Base-by-base conservation (phyloP, 2,797 vertebrate species). In the Trichosurus vulpecula region DNA sequence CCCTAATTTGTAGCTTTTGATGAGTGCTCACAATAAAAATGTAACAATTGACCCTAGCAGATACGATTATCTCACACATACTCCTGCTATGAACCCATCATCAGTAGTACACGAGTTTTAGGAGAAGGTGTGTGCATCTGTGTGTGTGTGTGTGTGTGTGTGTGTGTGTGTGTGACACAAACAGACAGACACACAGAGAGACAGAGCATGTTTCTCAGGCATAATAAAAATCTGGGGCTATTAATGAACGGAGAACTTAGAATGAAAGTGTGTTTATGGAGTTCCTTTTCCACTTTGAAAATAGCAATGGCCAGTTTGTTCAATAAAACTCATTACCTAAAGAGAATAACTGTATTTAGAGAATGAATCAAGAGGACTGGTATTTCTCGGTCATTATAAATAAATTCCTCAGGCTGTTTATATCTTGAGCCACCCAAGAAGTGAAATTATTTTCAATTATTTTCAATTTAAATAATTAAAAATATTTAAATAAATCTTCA, bases 391-490 rank as follows among this genome's bases (percentile, higher is more conserved):
- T 0, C 2, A 93, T 95, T 96, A 89, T 2, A 90, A 47, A 92
- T 91, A 96, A 94, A 94, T 89, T 53, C 90, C 90, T 58, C 93
- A 51, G 53, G 57, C 66, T 66, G 96, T 94, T 56, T 56, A 47
- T 94, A 58, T 66, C 94, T 96, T 94, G 53, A 96, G 53, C 51
- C 87, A 95, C 93, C 66, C 91, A 97, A 94, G 94, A 55, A 96
- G 41, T 91, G 92, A 16, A 94, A 58, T 92, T 89, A 91, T 96
- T 95, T 96, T 97, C 55, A 94, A 58, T 92, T 89, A 91, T 96
- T 95, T 96, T 97, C 55, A 93, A 56, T 27, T 94, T 29, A 96
- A 94, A 66, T 91, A 97, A 58, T 31, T 61, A 81, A 87, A 87
- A 51, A 87, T 4, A 87, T 51, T 11, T 41, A 41, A 87, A 81